Base-by-base conservation (phyloP, 2,888 invertebrate species). In the Folsomia candida region DNA sequence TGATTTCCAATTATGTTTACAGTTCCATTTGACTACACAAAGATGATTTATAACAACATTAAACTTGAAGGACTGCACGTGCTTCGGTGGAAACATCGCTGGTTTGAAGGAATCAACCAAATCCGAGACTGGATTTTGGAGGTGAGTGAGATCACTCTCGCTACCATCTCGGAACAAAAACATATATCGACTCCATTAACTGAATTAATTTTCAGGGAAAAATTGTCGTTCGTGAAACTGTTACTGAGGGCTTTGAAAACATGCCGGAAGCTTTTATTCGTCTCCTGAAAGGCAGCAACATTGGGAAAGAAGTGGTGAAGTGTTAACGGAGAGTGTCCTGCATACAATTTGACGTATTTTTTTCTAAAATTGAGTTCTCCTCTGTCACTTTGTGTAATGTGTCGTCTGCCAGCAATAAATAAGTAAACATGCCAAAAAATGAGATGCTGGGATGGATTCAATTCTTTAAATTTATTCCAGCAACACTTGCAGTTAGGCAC, bases 211-310 rank as follows among this genome's bases (percentile, higher is more conserved):
- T 81, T 6, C 79, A 85, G 84, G 91, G 90, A 51, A 91, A 90
- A 83, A 80, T 92, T 11, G 87, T 88, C 80, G 88, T 88, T 81
- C 84, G 84, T 74, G 91, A 92, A 82, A 89, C 90, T 58, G 81
- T 89, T 1, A 89, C 89, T 1, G 83, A 88, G 71, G 91, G 91
- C 1, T 91, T 91, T 82, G 89, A 90, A 75, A 90, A 90, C 78
- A 88, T 89, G 87, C 89, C 89, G 1, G 85, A 88, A 60, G 90
- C 91, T 29, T 87, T 91, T 72, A 85, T 87, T 69, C 88, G 87
- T 14, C 85, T 91, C 81, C 83, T 88, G 65, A 80, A 81, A 67
- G 91, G 91, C 29, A 87, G 88, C 80, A 91, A 90, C 82, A 85
- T 85, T 25, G 91, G 91, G 63, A 91, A 91, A 85, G 89, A 89